Base-by-base conservation (phyloP, 1,140 invertebrate genomes). In the Listronotus oregonensis region DNA sequence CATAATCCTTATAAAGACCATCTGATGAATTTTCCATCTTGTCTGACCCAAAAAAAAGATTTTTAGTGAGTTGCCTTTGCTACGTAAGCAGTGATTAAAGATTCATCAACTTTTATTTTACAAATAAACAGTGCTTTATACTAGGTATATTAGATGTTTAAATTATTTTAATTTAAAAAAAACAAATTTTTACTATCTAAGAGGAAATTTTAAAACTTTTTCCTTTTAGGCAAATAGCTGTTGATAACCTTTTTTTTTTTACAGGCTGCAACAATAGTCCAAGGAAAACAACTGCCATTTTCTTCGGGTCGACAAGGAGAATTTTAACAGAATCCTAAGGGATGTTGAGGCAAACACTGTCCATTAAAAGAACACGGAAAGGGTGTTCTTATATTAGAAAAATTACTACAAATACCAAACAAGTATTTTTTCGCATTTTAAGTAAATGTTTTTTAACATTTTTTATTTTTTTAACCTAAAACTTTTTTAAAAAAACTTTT, bases 271-370 rank as follows among this genome's bases (percentile, higher is more conserved):
- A 93, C 92, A 11, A 94, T 95, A 64, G 86, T 92, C 7, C 83
- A 81, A 89, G 69, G 92, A 95, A 77, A 89, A 92, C 76, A 92
- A 92, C 79, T 92, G 91, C 71, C 92, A 94, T 76, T 90, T 95
- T 74, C 79, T 95, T 32, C 82, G 92, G 32, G 92, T 95, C 1
- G 92, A 95, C 77, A 95, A 95, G 79, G 89, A 93, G 59, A 89
- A 94, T 77, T 95, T 95, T 77, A 93, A 94, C 81, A 82, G 91
- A 68, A 94, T 92, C 58, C 79, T 93, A 39, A 79, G 89, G 67
- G 93, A 95, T 81, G 91, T 94, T 7, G 93, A 95, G 80, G 91
- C 92, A 12, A 95, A 95, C 76, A 95, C 92, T 14, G 89, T 95
- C 9, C 81, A 52, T 80, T 95, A 57, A 94, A 94, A 77, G 93